Conservation (phyloP, 2,113 vertebrate species). For the Brachypodius melanocephalos region DNA sequence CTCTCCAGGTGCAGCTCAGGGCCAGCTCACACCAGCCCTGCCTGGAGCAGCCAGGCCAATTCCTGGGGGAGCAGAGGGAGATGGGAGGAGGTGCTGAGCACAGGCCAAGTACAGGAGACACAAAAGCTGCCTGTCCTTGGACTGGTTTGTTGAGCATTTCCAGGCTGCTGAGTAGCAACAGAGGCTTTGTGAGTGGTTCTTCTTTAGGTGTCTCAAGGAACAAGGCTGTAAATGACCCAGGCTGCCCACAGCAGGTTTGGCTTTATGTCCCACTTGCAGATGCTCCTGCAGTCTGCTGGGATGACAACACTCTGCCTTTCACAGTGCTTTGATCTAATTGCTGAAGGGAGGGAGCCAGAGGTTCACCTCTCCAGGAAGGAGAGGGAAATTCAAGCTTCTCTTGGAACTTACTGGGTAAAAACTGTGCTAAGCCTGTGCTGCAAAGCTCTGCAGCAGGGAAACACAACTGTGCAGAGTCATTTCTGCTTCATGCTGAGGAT, state of each 20-base stretch:
- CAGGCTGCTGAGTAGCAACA: conserved; percentile 14
- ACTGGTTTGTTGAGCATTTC: neutral
- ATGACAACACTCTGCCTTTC: neutral
- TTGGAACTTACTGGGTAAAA: neutral
- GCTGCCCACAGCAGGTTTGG: neutral
- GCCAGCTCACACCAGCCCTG: neutral
- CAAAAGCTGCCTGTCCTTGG: neutral
- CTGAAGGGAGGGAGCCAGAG: neutral
- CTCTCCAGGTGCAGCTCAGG: neutral
- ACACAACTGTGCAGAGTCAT: neutral
- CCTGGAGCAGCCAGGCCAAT: neutral
- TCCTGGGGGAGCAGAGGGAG: neutral
- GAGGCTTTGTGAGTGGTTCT: neutral
- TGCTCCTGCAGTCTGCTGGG: neutral
- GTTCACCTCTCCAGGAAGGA: neutral
- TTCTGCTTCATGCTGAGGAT: neutral
- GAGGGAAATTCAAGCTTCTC: neutral
- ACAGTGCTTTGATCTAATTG: neutral
- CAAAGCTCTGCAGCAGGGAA: neutral
- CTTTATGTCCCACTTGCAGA: neutral
- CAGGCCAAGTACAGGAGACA: neutral
- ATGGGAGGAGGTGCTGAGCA: neutral
- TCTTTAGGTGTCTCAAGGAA: neutral
- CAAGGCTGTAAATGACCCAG: neutral
- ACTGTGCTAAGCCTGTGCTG: neutral